Evolutionary conservation across 1,140 invertebrate genomes (phyloP), one percentile per base, ranked within the genome.

Genomic region (Neodiprion pinetum): DNA sequence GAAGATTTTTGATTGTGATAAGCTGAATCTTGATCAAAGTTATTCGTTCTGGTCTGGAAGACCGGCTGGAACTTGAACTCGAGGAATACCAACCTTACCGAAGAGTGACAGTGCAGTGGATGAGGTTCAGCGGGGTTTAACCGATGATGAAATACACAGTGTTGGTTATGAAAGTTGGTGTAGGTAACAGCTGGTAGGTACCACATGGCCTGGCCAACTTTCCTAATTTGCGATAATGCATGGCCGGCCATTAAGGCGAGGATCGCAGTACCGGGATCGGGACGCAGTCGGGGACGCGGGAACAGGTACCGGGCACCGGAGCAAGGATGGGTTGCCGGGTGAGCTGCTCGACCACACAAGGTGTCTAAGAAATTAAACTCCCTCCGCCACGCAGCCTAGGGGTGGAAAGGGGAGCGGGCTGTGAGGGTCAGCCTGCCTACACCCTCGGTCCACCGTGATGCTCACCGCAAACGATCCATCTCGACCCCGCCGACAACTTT

Each of bases 141-240:
- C 28, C 28, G 28, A 40, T 40, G 28, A 40, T 40, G 28, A 40
- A 40, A 40, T 40, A 40, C 28, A 40, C 28, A 40, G 28, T 47
- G 75, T 74, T 67, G 79, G 83, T 83, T 85, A 84, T 84, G 81
- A 84, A 61, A 84, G 84, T 83, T 84, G 78, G 76, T 76, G 77
- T 76, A 80, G 70, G 69, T 75, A 48, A 40, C 75, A 61, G 79
- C 84, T 84, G 80, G 82, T 85, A 40, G 84, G 77, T 80, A 81
- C 84, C 82, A 80, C 82, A 80, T 84, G 82, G 80, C 82, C 80
- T 77, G 67, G 48, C 76, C 74, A 85, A 85, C 83, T 85, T 85
- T 84, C 80, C 84, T 84, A 82, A 84, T 85, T 85, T 85, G 83
- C 79, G 82, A 82, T 85, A 85, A 85, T 84, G 80, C 84, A 84